phyloP scores from a whole-genome alignment of 2,888 invertebrate species.

The Nephrotoma appendiculata region DNA sequence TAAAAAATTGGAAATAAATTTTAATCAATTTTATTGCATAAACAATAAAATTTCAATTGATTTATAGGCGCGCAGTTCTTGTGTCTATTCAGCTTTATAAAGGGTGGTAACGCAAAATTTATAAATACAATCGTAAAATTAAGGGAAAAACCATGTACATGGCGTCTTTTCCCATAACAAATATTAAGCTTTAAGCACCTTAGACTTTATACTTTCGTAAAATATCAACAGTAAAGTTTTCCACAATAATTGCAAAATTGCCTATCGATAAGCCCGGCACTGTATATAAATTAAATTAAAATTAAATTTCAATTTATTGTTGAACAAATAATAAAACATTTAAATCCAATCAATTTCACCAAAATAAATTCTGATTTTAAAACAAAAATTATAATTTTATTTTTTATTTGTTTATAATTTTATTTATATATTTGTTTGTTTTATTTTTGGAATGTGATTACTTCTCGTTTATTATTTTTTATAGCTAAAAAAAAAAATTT shows the following conservation, averaged over 20 bases:
- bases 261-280: too few relatives aligned
- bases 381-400: not conserved
- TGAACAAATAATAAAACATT: not conserved
- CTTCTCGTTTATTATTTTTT: not conserved
- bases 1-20: not conserved
- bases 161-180: too few relatives aligned
- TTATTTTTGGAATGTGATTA: not conserved
- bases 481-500: not conserved
- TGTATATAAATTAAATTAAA: not conserved
- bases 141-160: too few relatives aligned
- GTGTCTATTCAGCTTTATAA: not conserved
- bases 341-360: not conserved
- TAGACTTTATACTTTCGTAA: too few relatives aligned
- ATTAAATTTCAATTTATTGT: not conserved
- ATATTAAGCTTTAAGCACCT: too few relatives aligned
- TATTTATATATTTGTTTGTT: not conserved
- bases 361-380: not conserved
- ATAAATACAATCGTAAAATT: too few relatives aligned
- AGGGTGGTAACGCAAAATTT: too few relatives aligned
- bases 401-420: not conserved
- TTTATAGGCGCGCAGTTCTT: not conserved
- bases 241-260: too few relatives aligned
- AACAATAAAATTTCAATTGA: not conserved
- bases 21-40: not conserved
- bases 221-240: too few relatives aligned